Percentiles rank a stretch among this genome's conserved stretches.
Evolutionary conservation across 2,888 invertebrate species (phyloP).

Genomic region (Drosophila niveifrons): DNA sequence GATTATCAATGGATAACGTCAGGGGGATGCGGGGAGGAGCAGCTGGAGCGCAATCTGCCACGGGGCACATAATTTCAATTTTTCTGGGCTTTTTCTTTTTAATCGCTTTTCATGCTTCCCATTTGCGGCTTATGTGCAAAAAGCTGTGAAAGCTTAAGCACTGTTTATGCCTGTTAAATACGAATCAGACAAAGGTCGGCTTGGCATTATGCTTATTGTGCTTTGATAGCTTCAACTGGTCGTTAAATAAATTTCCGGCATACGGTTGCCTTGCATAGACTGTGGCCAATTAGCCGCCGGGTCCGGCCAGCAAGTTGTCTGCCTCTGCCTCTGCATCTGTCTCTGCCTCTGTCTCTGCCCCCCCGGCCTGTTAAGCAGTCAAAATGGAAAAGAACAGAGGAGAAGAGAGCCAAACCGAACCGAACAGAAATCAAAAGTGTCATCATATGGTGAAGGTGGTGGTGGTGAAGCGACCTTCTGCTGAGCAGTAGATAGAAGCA

Average conservation of each 20-base stretch:
- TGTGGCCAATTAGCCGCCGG: slow-evolving; percentile 58
- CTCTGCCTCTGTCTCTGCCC: background rate
- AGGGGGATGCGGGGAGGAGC: background rate
- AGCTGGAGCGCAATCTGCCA: slow-evolving; percentile 26
- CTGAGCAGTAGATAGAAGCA: slow-evolving; percentile 27
- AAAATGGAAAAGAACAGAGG: slow-evolving; percentile 9
- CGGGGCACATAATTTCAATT: slow-evolving; percentile 65
- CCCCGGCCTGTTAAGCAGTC: slow-evolving; percentile 17
- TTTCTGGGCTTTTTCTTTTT: slow-evolving; percentile 47
- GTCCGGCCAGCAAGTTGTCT: too few species aligned
- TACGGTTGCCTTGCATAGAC: slow-evolving; percentile 24
- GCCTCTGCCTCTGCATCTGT: too few species aligned
- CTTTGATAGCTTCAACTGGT: slow-evolving; percentile 56
- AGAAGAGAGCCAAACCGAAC: too few species aligned
- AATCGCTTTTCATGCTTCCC: slow-evolving; percentile 19
- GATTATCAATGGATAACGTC: background rate
- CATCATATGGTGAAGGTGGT: slow-evolving; percentile 61
- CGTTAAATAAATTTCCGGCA: slow-evolving; percentile 58
- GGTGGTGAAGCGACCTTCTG: slow-evolving; percentile 10
- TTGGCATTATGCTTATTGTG: slow-evolving; percentile 55
- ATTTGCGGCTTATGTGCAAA: slow-evolving; percentile 25
- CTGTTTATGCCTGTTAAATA: slow-evolving; percentile 73
- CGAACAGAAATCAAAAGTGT: slow-evolving; percentile 73
- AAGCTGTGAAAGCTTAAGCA: slow-evolving; percentile 60
- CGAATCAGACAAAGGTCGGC: slow-evolving; percentile 58